Evolutionary conservation across 2,888 invertebrate genomes (phyloP).

Genomic region (Hypsopygia costalis): DNA sequence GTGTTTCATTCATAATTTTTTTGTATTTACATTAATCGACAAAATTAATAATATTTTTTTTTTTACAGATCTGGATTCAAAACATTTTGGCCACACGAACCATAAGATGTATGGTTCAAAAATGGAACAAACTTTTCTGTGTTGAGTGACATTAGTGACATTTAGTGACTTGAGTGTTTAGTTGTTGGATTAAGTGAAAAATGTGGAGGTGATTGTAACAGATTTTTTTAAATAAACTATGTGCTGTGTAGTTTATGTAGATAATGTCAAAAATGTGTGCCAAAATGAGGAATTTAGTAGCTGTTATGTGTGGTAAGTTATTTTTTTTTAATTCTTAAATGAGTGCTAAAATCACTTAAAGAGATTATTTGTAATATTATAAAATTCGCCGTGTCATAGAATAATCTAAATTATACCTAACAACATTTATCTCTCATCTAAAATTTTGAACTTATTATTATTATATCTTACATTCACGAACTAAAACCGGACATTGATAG

Average conservation of each 20-base stretch:
- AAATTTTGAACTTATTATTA: too few relatives aligned
- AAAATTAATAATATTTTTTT: constrained; percentile 6
- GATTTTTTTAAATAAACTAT: constrained; percentile 42
- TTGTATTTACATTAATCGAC: too few relatives aligned
- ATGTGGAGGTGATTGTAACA: constrained; percentile 53
- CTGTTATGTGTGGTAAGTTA: constrained; percentile 57
- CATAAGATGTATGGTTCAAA: too few relatives aligned
- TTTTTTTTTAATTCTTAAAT: constrained; percentile 8
- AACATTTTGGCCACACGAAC: too few relatives aligned
- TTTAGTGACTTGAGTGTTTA: constrained; percentile 12
- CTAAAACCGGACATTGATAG: too few relatives aligned
- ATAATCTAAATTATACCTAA: too few relatives aligned
- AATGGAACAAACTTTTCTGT: constrained; percentile 1
- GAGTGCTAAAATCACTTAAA: too few relatives aligned
- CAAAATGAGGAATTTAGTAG: constrained; percentile 45
- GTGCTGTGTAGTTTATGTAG: constrained; percentile 41
- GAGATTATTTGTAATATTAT: too few relatives aligned
- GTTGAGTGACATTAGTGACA: constrained; percentile 15
- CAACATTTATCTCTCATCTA: too few relatives aligned
- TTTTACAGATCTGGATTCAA: constrained; percentile 5
- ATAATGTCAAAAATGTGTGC: constrained; percentile 56
- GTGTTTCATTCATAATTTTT: constrained; percentile 1
- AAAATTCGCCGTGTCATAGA: too few relatives aligned
- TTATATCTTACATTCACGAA: too few relatives aligned
- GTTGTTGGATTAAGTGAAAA: constrained; percentile 30